Base-by-base conservation (phyloP, 2,888 invertebrate species). In the Xanthorhoe spadicearia region DNA sequence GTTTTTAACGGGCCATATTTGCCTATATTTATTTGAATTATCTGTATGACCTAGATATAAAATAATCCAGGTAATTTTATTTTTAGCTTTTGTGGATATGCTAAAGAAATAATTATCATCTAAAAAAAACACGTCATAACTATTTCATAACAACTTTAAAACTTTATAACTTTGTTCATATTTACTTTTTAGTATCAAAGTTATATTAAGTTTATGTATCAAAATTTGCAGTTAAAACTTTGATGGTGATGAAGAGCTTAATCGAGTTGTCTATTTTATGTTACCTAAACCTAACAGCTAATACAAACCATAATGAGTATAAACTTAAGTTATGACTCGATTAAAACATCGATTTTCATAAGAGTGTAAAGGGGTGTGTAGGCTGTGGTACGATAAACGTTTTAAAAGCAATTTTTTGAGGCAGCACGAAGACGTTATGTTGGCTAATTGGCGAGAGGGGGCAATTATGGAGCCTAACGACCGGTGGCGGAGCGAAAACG, bases 401-500 rank as follows among this genome's bases (percentile, higher is more conserved):
- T 77, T 80, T 74, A 72, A 67, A 75, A 78, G 79, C 77, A 72
- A 74, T 78, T 79, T 84, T 85, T 83, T 79, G 77, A 83, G 75
- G 77, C 75, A 74, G 74, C 81, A 81, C 77, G 77, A 79, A 83
- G 85, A 85, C 82, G 83, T 84, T 83, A 69, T 70, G 66, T 57
- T 68, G 78, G 74, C 81, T 86, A 88, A 88, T 87, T 87, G 87
- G 81, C 80, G 78, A 74, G 80, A 77, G 79, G 77, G 78, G 74
- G 82, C 80, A 83, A 83, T 85, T 84, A 85, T 77, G 71, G 61
- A 59, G 72, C 74, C 74, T 82, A 84, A 85, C 83, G 82, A 83
- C 76, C 73, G 66, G 62, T 67, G 69, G 70, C 73, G 73, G 70
- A 51, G 69, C 74, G 70, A 69, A 64, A 69, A 73, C 70, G 69